Conservation (phyloP, 2,113 vertebrate species). For the Perca schrenkii region DNA sequence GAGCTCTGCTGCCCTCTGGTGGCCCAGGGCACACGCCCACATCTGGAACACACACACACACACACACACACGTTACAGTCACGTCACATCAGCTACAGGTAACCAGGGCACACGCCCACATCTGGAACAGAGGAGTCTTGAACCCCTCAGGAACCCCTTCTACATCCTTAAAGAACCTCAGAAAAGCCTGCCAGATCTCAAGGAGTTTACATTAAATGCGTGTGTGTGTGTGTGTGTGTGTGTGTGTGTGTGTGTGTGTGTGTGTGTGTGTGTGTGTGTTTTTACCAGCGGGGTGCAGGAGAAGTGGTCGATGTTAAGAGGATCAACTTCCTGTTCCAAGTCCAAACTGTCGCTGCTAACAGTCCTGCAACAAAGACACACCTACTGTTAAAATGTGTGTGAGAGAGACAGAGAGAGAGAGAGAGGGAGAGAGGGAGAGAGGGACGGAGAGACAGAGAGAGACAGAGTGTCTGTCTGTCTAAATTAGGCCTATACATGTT, state of each 20-base stretch:
- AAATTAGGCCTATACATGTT: too few species aligned
- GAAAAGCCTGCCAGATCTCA: too few species aligned
- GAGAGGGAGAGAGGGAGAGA: too few species aligned
- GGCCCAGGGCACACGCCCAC: constrained; percentile 94
- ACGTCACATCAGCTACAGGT: too few species aligned
- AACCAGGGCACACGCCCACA: background rate
- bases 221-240: too few species aligned
- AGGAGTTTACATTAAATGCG: too few species aligned
- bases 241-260: background rate
- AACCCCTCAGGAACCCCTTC: too few species aligned
- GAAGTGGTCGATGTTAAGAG: constrained; percentile 95
- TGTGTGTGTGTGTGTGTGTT: background rate
- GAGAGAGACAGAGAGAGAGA: too few species aligned
- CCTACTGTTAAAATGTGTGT: background rate
- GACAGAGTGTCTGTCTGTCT: too few species aligned
- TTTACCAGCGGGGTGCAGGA: constrained; percentile 93
- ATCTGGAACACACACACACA: constrained; percentile 66
- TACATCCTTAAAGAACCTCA: too few species aligned
- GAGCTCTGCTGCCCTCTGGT: constrained; percentile 88
- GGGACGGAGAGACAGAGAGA: too few species aligned
- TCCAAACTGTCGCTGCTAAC: constrained; percentile 87
- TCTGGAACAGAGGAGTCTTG: background rate
- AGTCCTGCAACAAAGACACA: constrained; percentile 74
- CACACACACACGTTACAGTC: too few species aligned
- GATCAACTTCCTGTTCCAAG: constrained; percentile 93